Percentiles rank a stretch among this genome's conserved stretches.
Evolutionary conservation across 2,113 vertebrate species (phyloP).

Genomic region (Neofelis nebulosa): DNA sequence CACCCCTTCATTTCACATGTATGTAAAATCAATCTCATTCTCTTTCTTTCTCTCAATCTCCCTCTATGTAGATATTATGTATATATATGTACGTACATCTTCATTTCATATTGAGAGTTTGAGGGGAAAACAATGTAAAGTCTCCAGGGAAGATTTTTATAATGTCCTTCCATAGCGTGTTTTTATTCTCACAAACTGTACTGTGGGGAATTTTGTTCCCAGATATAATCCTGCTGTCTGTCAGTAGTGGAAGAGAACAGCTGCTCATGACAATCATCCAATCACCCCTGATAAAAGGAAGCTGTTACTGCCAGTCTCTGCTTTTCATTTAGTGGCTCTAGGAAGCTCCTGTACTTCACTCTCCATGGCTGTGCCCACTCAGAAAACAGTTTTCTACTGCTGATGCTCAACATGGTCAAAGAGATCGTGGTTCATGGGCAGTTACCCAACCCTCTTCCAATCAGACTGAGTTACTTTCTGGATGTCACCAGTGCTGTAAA

Average conservation of each 20-base stretch:
- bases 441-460: not conserved
- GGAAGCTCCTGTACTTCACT: not conserved
- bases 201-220: conserved; percentile 54
- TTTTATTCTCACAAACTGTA: conserved; percentile 38
- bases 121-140: not conserved
- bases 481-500: not conserved
- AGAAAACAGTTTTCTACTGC: not conserved
- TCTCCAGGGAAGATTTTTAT: conserved; percentile 38
- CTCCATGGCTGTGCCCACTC: not conserved
- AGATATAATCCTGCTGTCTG: conserved; percentile 39
- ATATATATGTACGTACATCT: not conserved
- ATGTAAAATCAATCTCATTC: not conserved
- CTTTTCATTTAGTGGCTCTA: not conserved
- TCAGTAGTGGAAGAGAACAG: conserved; percentile 49
- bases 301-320: conserved; percentile 36
- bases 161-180: not conserved
- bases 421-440: not conserved
- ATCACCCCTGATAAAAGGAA: not conserved
- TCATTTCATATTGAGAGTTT: not conserved
- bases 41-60: not conserved
- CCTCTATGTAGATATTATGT: not conserved
- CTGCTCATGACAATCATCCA: conserved; percentile 29
- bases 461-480: not conserved
- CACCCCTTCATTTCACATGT: not conserved
- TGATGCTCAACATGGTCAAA: not conserved